Evolutionary conservation across 2,888 invertebrate species (phyloP).

Genomic region (Hartigia nigra): DNA sequence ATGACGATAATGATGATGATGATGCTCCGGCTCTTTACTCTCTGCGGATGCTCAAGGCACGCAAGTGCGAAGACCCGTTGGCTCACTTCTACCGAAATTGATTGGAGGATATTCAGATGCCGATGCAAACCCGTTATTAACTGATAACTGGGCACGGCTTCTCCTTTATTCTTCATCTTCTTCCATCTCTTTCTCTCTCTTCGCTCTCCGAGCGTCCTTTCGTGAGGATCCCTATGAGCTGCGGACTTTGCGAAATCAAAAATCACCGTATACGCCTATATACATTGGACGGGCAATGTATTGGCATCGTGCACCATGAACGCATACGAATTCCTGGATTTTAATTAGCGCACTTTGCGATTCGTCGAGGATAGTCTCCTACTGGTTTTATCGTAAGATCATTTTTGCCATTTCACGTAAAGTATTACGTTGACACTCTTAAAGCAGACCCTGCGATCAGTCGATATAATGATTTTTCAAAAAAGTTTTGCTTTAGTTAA

Average conservation of each 20-base stretch:
- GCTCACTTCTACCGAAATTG: constrained; percentile 25
- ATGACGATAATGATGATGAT: background rate
- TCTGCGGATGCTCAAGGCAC: background rate
- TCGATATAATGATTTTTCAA: background rate
- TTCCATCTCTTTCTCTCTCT: constrained; percentile 1
- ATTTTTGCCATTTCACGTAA: background rate
- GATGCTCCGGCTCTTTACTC: background rate
- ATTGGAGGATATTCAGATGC: constrained; percentile 36
- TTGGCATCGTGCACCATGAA: background rate
- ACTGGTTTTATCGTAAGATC: background rate
- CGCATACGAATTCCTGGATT: constrained; percentile 20
- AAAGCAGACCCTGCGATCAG: background rate
- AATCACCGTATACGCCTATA: constrained; percentile 26
- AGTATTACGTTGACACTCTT: background rate
- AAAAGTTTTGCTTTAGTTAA: background rate
- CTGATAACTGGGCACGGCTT: constrained; percentile 41
- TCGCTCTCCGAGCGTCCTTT: constrained; percentile 6
- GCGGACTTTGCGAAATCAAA: constrained; percentile 31
- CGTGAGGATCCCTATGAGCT: constrained; percentile 15
- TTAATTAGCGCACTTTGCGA: constrained; percentile 54
- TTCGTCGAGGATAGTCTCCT: constrained; percentile 39
- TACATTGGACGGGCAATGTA: constrained; percentile 1
- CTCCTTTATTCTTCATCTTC: constrained; percentile 15
- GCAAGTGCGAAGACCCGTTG: background rate
- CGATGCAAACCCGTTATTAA: constrained; percentile 46